These are phyloP conservation scores for Rhyacophila brunnea DNA, from an alignment of 1,140 invertebrate genomes.

Conservation along the genomic window DNA sequence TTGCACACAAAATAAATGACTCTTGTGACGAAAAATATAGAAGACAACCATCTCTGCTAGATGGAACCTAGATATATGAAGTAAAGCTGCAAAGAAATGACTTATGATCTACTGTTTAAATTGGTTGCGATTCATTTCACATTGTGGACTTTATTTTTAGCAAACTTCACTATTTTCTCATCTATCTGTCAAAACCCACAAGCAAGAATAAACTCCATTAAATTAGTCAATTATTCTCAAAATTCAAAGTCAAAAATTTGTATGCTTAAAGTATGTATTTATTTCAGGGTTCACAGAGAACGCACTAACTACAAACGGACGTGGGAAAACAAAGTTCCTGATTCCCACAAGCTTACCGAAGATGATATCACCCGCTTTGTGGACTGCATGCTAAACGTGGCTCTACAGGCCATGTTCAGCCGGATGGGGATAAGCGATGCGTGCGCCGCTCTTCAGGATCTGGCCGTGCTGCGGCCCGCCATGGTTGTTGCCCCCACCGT, in stretches of 20 bases:
- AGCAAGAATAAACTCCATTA: too few relatives aligned
- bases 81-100: too few relatives aligned
- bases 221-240: neutral
- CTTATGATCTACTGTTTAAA: too few relatives aligned
- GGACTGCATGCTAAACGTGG: constrained; percentile 64
- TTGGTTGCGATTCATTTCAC: too few relatives aligned
- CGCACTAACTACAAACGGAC: constrained; percentile 45
- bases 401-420: constrained; percentile 75
- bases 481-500: constrained; percentile 80
- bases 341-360: constrained; percentile 72
- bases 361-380: constrained; percentile 84
- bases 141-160: too few relatives aligned
- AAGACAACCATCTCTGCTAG: too few relatives aligned
- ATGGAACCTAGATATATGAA: too few relatives aligned
- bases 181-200: too few relatives aligned
- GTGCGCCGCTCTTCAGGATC: constrained; percentile 67
- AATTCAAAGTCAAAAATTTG: neutral
- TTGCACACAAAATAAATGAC: too few relatives aligned
- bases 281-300: constrained; percentile 46
- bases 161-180: too few relatives aligned
- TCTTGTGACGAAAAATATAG: too few relatives aligned
- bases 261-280: neutral
- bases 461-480: constrained; percentile 78
- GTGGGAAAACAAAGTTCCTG: constrained; percentile 71
- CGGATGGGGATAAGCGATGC: constrained; percentile 66